These are phyloP conservation scores for Microplitis deprimator DNA, from an alignment of 2,888 invertebrate genomes.

Conservation along the genomic window DNA sequence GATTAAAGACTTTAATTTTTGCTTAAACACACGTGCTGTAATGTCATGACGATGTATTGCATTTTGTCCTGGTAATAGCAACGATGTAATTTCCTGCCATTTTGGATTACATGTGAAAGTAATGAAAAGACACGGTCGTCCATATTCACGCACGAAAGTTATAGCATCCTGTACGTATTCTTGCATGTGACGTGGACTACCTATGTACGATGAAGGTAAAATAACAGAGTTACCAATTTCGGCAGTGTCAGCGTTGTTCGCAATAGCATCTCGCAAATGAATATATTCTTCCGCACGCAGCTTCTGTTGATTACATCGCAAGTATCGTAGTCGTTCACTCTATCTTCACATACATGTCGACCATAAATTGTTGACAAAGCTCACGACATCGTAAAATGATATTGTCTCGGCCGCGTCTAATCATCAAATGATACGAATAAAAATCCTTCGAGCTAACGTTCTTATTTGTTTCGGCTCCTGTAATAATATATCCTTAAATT, in stretches of 20 bases:
- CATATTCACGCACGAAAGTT: conserved; percentile 35
- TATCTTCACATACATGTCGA: conserved; percentile 67
- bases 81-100: conserved; percentile 31
- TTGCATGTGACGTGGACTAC: background rate
- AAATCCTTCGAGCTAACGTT: conserved; percentile 51
- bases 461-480: conserved; percentile 2
- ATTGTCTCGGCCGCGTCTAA: conserved; percentile 50
- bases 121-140: conserved; percentile 37
- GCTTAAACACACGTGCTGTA: conserved; percentile 38
- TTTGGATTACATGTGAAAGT: conserved; percentile 40
- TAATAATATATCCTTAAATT: background rate
- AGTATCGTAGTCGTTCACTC: conserved; percentile 63
- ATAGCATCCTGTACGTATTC: conserved; percentile 59
- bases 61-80: conserved; percentile 37
- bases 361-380: conserved; percentile 63
- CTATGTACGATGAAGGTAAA: conserved; percentile 11
- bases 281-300: conserved; percentile 62
- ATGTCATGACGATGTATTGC: conserved; percentile 55
- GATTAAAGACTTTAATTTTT: conserved; percentile 14
- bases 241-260: background rate
- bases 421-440: conserved; percentile 15
- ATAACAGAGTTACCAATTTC: background rate
- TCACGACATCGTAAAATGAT: conserved; percentile 53
- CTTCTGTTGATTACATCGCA: conserved; percentile 59
- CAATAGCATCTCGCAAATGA: conserved; percentile 57